phyloP scores from a whole-genome alignment of 2,888 invertebrate species.

The Aleiodes testaceus region DNA sequence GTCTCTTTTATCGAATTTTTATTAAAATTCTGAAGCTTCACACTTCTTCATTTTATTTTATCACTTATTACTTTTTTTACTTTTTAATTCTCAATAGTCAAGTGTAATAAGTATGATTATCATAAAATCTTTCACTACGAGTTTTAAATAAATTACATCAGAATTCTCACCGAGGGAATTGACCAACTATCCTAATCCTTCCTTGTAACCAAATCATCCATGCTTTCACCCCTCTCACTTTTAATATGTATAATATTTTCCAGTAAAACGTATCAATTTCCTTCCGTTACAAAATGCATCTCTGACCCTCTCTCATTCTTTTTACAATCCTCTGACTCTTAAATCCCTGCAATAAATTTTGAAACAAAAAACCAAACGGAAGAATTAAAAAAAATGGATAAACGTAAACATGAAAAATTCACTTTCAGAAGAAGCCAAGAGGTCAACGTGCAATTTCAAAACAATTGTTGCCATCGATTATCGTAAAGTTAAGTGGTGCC shows the following conservation, averaged over 20 bases:
- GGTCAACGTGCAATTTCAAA: slow-evolving; percentile 34
- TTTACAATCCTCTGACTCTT: background rate
- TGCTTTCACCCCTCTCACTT: slow-evolving; percentile 59
- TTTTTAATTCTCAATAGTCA: no score
- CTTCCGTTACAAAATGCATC: slow-evolving; percentile 28
- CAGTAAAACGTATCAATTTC: slow-evolving; percentile 39
- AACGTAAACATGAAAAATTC: slow-evolving; percentile 2
- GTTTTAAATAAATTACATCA: slow-evolving; percentile 8
- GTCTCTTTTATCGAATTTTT: background rate
- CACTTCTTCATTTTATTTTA: slow-evolving; percentile 53
- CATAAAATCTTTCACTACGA: no score
- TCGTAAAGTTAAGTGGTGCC: slow-evolving; percentile 17
- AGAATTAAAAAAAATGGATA: slow-evolving; percentile 7
- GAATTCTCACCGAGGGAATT: slow-evolving; percentile 20
- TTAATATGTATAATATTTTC: slow-evolving; percentile 50
- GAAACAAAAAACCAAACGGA: slow-evolving; percentile 9
- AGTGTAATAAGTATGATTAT: no score
- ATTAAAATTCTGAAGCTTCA: slow-evolving; percentile 47
- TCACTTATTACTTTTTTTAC: slow-evolving; percentile 17
- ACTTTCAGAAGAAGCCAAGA: slow-evolving; percentile 24
- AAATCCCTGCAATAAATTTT: slow-evolving; percentile 27
- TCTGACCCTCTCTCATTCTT: background rate
- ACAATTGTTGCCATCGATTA: slow-evolving; percentile 39
- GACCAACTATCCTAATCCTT: slow-evolving; percentile 57
- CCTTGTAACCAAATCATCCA: slow-evolving; percentile 60